Evolutionary conservation across 2,797 vertebrate genomes (phyloP).

Genomic region (Spea hammondii): DNA sequence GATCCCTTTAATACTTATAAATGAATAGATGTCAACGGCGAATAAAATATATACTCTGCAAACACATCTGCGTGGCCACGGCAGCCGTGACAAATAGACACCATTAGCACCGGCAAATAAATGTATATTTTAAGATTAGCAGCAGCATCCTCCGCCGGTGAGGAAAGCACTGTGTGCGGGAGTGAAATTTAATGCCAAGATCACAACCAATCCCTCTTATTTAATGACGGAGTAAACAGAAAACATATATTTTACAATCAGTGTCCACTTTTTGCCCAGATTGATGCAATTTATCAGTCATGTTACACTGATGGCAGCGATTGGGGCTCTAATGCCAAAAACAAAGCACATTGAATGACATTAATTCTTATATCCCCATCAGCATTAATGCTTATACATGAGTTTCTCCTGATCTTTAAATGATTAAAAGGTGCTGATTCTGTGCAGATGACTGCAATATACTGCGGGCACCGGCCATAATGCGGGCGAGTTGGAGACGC

Average conservation of each 20-base stretch:
- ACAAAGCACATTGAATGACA: slow-evolving; percentile 58
- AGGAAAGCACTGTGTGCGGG: background rate
- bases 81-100: slow-evolving; percentile 5
- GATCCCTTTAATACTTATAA: background rate
- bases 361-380: slow-evolving; percentile 64
- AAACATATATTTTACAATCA: slow-evolving; percentile 44
- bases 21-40: slow-evolving; percentile 1
- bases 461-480: slow-evolving; percentile 51
- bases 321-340: slow-evolving; percentile 53
- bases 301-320: slow-evolving; percentile 48
- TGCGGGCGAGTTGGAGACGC: slow-evolving; percentile 39
- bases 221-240: slow-evolving; percentile 43
- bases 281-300: slow-evolving; percentile 48
- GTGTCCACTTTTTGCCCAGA: background rate
- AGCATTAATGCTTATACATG: slow-evolving; percentile 63
- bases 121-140: slow-evolving; percentile 26
- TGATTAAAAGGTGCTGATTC: slow-evolving; percentile 57
- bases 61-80: background rate
- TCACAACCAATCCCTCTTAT: slow-evolving; percentile 39
- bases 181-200: slow-evolving; percentile 21
- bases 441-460: slow-evolving; percentile 45
- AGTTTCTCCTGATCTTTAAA: slow-evolving; percentile 59
- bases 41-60: slow-evolving; percentile 5
- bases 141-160: background rate
- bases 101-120: slow-evolving; percentile 12